Evolutionary conservation across 2,797 vertebrate genomes (phyloP), one percentile per base, ranked within the genome.

Genomic region (Discoglossus pictus): DNA sequence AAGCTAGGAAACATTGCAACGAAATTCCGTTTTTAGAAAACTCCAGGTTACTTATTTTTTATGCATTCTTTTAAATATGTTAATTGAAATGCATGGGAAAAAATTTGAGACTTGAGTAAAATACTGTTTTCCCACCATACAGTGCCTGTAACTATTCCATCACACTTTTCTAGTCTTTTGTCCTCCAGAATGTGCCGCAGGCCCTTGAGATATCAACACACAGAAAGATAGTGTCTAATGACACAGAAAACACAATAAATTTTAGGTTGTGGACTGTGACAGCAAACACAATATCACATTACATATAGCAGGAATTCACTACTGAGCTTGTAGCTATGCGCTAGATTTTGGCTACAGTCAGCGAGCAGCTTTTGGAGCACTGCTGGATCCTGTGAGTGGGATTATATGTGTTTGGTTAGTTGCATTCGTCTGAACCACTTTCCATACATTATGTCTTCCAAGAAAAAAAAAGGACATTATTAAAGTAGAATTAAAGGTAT

Each of bases 121-220:
- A n/a, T n/a, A n/a, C n/a, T n/a, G n/a, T n/a, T n/a, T n/a, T n/a
- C n/a, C n/a, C n/a, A n/a, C n/a, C n/a, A n/a, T n/a, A n/a, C n/a
- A n/a, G n/a, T n/a, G n/a, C n/a, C n/a, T n/a, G n/a, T n/a, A n/a
- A n/a, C n/a, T n/a, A n/a, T n/a, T 53, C 53, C 48, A 46, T 35
- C 39, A 11, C 34, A 55, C 62, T 25, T 46, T 21, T 64, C 50
- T 62, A 63, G 34, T 16, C 48, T 40, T 52, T 63, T 21, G 20
- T 20, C 17, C 48, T 42, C 2, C 38, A 12, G n/a, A 50, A 21
- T 38, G 35, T 24, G 31, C 15, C 16, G 51, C 21, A 9, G 3
- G 12, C 44, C 53, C 53, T 43, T 7, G 18, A 48, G 53, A 44
- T 58, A 48, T 66, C 34, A 40, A 11, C 11, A 18, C 12, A 18